Conservation (phyloP, 2,797 vertebrate species). For the Silurus aristotelis region DNA sequence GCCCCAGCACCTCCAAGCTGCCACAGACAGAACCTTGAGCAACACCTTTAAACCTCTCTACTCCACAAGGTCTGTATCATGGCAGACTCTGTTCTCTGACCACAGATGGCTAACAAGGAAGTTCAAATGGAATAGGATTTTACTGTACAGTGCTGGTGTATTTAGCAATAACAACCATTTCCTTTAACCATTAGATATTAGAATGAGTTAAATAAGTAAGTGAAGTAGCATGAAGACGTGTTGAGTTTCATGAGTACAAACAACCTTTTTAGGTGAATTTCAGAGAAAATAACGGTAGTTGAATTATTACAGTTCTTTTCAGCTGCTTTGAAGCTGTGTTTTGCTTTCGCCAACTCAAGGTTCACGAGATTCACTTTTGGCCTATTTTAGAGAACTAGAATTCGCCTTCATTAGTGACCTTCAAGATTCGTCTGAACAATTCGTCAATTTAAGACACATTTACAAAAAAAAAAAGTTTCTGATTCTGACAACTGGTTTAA, state of each 20-base stretch:
- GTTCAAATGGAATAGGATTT: neutral
- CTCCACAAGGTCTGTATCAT: neutral
- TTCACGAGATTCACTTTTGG: too few species aligned
- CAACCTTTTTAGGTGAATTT: neutral
- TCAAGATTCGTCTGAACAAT: too few species aligned
- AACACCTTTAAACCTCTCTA: neutral
- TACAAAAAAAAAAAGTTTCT: too few species aligned
- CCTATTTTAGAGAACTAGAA: too few species aligned
- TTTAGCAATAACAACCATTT: neutral
- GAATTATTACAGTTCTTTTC: neutral
- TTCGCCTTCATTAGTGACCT: too few species aligned
- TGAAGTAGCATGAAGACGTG: neutral
- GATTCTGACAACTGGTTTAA: too few species aligned
- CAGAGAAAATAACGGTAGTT: neutral
- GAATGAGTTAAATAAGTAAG: neutral
- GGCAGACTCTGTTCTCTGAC: neutral
- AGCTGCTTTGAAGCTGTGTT: too few species aligned
- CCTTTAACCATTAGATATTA: neutral
- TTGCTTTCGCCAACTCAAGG: too few species aligned
- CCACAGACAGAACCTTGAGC: neutral
- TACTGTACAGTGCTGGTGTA: neutral
- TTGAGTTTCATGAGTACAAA: neutral
- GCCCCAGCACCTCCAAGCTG: neutral
- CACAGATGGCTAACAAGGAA: neutral
- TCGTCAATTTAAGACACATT: too few species aligned